A percentile compares a stretch with the other conserved stretches of the same genome.
Evolutionary conservation across 2,888 invertebrate species (phyloP).

Genomic region (Acanthosepion pharaonis): DNA sequence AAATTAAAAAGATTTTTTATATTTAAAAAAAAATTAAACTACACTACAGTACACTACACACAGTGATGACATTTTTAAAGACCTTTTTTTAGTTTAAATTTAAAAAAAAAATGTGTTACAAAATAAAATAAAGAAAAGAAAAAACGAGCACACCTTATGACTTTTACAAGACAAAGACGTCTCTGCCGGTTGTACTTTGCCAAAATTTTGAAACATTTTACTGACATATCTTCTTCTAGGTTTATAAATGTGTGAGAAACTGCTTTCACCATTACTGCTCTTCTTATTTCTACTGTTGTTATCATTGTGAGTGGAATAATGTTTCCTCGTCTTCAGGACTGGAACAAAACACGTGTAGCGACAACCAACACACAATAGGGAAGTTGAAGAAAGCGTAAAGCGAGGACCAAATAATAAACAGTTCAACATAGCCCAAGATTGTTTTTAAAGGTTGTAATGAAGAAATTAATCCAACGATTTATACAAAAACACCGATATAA

Average conservation of each 20-base stretch:
- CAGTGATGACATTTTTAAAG: too few relatives aligned
- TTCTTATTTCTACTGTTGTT: background rate
- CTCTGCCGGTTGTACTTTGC: conserved; percentile 53
- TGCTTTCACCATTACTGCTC: background rate
- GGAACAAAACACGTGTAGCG: background rate
- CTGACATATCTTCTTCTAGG: conserved; percentile 55
- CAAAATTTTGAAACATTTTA: conserved; percentile 56
- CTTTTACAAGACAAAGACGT: conserved; percentile 54
- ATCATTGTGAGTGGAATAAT: background rate
- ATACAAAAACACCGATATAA: background rate
- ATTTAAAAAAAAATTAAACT: too few relatives aligned
- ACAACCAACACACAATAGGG: background rate
- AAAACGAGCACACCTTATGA: conserved; percentile 55
- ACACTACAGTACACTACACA: too few relatives aligned
- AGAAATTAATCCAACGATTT: background rate
- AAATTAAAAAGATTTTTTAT: too few relatives aligned
- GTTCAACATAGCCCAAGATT: background rate
- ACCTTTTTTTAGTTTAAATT: too few relatives aligned
- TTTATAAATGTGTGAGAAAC: background rate
- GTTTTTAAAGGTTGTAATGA: background rate
- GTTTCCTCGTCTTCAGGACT: background rate
- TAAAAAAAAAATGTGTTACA: too few relatives aligned
- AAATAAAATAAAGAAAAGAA: background rate
- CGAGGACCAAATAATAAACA: background rate
- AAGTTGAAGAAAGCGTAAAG: background rate